Evolutionary conservation across 2,797 vertebrate species (phyloP).

Genomic region (Catostomus latipinnis): DNA sequence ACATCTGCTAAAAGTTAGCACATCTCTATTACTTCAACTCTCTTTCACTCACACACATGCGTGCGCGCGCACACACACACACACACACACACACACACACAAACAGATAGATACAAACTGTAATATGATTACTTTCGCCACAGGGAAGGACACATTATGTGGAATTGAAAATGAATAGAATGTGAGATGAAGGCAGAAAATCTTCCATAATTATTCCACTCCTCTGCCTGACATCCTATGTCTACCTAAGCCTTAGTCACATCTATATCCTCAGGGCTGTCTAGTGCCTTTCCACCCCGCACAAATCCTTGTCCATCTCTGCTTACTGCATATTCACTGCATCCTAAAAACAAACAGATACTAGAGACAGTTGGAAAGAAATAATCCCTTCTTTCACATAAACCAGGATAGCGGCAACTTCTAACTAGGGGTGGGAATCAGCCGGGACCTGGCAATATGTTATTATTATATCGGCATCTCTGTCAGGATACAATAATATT

Average conservation of each 20-base stretch:
- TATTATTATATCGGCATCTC: too few species aligned
- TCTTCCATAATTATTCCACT: constrained; percentile 30
- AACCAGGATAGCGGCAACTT: background rate
- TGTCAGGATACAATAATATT: too few species aligned
- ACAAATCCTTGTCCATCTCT: background rate
- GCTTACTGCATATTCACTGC: background rate
- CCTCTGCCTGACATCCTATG: constrained; percentile 16
- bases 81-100: background rate
- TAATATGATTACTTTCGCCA: constrained; percentile 46
- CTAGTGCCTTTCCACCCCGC: background rate
- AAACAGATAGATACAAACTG: constrained; percentile 34
- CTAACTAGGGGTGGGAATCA: background rate
- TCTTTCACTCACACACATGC: background rate
- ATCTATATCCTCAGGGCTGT: background rate
- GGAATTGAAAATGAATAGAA: constrained; percentile 44
- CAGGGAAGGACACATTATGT: constrained; percentile 50
- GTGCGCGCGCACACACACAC: background rate
- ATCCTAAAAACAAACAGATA: background rate
- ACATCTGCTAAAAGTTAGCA: constrained; percentile 34
- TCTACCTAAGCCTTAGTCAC: constrained; percentile 27
- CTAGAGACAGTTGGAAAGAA: background rate
- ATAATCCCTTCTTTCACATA: background rate
- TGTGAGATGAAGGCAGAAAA: constrained; percentile 32
- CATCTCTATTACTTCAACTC: constrained; percentile 4
- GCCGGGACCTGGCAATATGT: too few species aligned